Evolutionary conservation across 2,113 vertebrate genomes (phyloP).

Genomic region (Ia io): DNA sequence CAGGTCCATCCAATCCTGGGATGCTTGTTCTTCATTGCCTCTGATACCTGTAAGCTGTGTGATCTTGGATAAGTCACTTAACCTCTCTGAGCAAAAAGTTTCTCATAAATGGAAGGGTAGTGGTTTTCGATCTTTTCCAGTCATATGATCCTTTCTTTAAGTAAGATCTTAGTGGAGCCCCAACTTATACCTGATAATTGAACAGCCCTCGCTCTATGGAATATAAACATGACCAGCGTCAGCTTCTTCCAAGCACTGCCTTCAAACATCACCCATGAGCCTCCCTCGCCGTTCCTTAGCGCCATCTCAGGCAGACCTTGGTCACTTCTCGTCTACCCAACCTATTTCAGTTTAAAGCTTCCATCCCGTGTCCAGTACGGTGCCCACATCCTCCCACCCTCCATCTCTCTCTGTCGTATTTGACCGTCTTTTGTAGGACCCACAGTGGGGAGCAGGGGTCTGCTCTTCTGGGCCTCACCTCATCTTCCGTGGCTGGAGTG

Average conservation of each 20-base stretch:
- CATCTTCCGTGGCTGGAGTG: not conserved
- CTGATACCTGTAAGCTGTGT: not conserved
- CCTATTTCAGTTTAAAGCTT: not conserved
- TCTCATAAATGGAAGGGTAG: not conserved
- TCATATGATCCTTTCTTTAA: not conserved
- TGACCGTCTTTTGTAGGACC: not conserved
- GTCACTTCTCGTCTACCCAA: not conserved
- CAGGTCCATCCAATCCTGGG: not conserved
- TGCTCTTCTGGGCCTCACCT: not conserved
- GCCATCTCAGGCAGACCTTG: not conserved
- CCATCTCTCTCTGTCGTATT: not conserved
- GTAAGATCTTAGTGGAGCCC: not conserved
- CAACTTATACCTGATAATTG: not conserved
- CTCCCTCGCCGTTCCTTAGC: not conserved
- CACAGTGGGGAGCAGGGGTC: not conserved
- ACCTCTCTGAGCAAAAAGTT: not conserved
- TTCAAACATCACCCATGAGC: not conserved
- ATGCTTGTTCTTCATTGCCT: not conserved
- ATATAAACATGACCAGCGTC: not conserved
- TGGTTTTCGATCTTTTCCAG: slow-evolving; percentile 19
- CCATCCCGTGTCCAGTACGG: not conserved
- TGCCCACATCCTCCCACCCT: not conserved
- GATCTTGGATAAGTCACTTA: not conserved
- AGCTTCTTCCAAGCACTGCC: not conserved
- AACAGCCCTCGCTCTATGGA: not conserved